These are phyloP conservation scores for Metopolophium dirhodum DNA, from an alignment of 1,140 invertebrate species.

Conservation along the genomic window DNA sequence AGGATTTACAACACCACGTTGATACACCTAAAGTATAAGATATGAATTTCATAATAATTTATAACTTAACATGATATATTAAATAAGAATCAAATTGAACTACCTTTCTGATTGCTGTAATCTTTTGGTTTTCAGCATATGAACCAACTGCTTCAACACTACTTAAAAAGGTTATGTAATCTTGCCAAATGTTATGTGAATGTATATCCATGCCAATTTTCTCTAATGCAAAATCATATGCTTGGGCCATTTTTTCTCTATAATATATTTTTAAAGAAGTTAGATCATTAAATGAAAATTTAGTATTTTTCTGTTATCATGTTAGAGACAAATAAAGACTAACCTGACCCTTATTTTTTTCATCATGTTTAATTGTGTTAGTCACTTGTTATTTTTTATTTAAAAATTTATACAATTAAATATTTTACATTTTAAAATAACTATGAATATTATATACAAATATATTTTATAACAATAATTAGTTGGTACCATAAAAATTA, in stretches of 20 bases:
- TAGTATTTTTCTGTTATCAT: not conserved
- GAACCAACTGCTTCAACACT: constrained; percentile 96
- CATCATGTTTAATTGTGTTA: not conserved
- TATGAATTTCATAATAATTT: not conserved
- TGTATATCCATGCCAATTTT: constrained; percentile 99
- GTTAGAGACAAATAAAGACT: not conserved
- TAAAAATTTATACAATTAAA: not conserved
- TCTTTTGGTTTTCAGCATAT: constrained; percentile 99
- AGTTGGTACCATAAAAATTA: not conserved
- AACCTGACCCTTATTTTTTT: not conserved
- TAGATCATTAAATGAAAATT: not conserved
- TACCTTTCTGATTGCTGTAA: constrained; percentile 95
- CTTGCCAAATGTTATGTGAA: constrained; percentile 95
- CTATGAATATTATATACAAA: not conserved
- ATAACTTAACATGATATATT: not conserved
- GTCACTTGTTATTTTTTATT: not conserved
- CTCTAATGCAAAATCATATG: constrained; percentile 98
- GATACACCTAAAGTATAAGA: constrained; percentile 76
- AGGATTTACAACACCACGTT: constrained; percentile 93
- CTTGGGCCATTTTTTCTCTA: constrained; percentile 99
- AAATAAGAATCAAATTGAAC: not conserved
- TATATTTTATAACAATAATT: not conserved
- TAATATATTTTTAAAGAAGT: constrained; percentile 60
- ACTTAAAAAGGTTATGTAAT: constrained; percentile 98
- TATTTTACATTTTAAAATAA: not conserved